These are phyloP conservation scores for Scleropages formosus DNA, from an alignment of 2,797 vertebrate genomes.

Conservation along the genomic window DNA sequence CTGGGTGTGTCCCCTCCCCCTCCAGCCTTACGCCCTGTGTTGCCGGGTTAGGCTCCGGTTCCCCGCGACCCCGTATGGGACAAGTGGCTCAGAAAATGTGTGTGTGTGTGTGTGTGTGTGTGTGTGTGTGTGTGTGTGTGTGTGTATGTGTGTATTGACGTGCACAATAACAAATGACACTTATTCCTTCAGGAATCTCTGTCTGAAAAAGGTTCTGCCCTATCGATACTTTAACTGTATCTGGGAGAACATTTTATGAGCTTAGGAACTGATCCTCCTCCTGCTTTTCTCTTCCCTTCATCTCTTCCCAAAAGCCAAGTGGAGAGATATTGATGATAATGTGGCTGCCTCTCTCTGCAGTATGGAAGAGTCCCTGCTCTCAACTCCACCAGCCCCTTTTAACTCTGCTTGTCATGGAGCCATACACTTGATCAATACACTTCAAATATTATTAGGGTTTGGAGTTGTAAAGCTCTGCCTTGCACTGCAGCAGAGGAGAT, in stretches of 20 bases:
- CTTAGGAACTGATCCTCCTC: neutral
- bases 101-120: too few relatives aligned
- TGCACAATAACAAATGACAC: too few relatives aligned
- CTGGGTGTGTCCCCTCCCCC: too few relatives aligned
- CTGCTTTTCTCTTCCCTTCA: conserved; percentile 45
- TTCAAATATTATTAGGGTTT: conserved; percentile 88
- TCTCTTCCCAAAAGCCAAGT: conserved; percentile 69
- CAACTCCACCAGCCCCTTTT: conserved; percentile 69
- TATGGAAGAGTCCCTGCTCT: conserved; percentile 72
- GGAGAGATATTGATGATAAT: conserved; percentile 80
- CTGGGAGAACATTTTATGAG: neutral
- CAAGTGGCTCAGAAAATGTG: too few relatives aligned
- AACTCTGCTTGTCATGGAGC: conserved; percentile 78
- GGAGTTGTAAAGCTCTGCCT: conserved; percentile 79
- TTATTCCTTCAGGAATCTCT: conserved; percentile 20
- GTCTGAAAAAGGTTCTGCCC: neutral
- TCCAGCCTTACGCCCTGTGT: too few relatives aligned
- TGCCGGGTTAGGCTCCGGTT: too few relatives aligned
- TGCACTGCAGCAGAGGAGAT: conserved; percentile 74
- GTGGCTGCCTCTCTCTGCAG: conserved; percentile 77
- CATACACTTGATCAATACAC: conserved; percentile 87
- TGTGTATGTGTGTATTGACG: too few relatives aligned
- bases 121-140: too few relatives aligned
- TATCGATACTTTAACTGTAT: neutral
- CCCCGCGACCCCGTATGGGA: too few relatives aligned